A percentile compares a stretch with the other conserved stretches of the same genome.
Evolutionary conservation across 1,140 invertebrate species (phyloP).

Genomic region (Eubasilissa regina): DNA sequence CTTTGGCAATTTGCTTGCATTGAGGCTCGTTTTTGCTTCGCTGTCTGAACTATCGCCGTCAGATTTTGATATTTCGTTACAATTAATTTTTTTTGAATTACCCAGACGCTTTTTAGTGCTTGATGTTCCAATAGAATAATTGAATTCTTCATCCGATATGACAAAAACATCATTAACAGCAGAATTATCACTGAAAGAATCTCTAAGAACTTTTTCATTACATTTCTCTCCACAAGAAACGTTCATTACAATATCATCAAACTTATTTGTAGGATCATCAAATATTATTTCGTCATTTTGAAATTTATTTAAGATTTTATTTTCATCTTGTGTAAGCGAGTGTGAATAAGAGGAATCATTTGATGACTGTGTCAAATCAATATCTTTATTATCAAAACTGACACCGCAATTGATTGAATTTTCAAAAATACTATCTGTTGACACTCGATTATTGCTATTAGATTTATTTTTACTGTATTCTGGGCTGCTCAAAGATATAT

Average conservation of each 20-base stretch:
- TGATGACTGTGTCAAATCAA: slow-evolving; percentile 47
- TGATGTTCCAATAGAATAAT: slow-evolving; percentile 64
- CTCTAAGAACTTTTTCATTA: neutral
- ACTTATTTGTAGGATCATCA: too few species aligned
- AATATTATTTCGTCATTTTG: too few species aligned
- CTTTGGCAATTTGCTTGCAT: neutral
- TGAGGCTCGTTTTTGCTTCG: neutral
- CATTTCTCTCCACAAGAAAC: neutral
- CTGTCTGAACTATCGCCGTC: slow-evolving; percentile 7
- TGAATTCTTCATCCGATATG: slow-evolving; percentile 66
- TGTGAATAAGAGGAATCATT: slow-evolving; percentile 18
- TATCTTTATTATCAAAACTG: slow-evolving; percentile 28
- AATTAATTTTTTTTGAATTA: slow-evolving; percentile 20
- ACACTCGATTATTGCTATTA: slow-evolving; percentile 1
- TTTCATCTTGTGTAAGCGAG: too few species aligned
- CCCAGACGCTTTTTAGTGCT: neutral
- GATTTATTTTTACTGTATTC: slow-evolving; percentile 19
- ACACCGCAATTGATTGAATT: neutral
- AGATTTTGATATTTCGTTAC: slow-evolving; percentile 26
- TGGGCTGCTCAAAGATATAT: neutral
- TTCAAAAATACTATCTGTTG: slow-evolving; percentile 27
- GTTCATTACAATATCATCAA: neutral
- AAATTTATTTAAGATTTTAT: too few species aligned
- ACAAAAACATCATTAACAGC: slow-evolving; percentile 62
- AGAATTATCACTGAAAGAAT: slow-evolving; percentile 25